These are phyloP conservation scores for Sphaeramia orbicularis DNA, from an alignment of 2,797 vertebrate genomes.

Conservation along the genomic window DNA sequence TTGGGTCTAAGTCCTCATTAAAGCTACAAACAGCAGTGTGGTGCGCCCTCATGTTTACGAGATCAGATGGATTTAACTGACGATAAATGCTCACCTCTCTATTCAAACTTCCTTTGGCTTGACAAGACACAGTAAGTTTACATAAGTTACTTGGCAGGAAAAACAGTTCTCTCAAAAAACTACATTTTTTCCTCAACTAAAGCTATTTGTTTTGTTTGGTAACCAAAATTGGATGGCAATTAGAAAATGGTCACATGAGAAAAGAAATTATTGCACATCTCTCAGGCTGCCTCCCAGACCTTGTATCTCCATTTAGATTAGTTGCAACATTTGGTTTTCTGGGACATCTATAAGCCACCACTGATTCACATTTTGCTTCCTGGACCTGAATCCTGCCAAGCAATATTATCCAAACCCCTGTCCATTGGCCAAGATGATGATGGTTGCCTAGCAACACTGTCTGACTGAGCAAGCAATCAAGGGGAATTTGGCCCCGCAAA, in stretches of 20 bases:
- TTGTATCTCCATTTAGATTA: constrained; percentile 8
- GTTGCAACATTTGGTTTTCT: constrained; percentile 24
- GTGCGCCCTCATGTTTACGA: too few species aligned
- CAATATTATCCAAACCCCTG: constrained; percentile 28
- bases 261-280: constrained; percentile 1
- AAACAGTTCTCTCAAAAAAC: neutral
- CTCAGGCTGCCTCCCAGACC: neutral
- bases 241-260: neutral
- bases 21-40: constrained; percentile 66
- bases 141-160: constrained; percentile 44
- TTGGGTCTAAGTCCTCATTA: constrained; percentile 4
- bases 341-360: constrained; percentile 15
- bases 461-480: constrained; percentile 29
- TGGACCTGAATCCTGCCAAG: constrained; percentile 37
- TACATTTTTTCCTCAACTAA: neutral
- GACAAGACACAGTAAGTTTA: constrained; percentile 1
- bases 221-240: neutral
- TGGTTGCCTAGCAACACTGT: constrained; percentile 49
- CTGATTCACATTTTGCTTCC: constrained; percentile 29
- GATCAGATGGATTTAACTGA: neutral
- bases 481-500: constrained; percentile 23
- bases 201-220: neutral
- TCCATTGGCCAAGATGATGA: constrained; percentile 32
- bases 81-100: constrained; percentile 13
- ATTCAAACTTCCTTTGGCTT: constrained; percentile 19